Conservation (phyloP, 2,113 vertebrate genomes). For the Thalassarche chlororhynchos region DNA sequence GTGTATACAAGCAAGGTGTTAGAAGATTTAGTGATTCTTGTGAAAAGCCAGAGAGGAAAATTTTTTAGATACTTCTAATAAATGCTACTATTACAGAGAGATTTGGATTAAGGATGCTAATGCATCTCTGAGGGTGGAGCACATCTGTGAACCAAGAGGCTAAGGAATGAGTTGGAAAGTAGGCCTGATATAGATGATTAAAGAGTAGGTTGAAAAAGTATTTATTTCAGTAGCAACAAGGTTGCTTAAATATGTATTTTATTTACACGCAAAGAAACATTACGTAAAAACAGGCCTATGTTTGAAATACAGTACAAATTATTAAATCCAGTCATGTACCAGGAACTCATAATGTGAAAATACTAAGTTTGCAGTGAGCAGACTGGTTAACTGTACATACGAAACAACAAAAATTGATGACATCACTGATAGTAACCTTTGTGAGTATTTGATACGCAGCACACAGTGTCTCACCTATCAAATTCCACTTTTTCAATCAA, state of each 20-base stretch:
- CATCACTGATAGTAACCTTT: neutral
- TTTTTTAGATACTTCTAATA: neutral
- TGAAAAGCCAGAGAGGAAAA: neutral
- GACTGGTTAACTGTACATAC: neutral
- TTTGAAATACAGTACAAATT: neutral
- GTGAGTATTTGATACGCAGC: neutral
- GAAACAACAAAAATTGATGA: neutral
- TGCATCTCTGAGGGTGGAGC: neutral
- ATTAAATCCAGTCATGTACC: neutral
- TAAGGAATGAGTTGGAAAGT: neutral
- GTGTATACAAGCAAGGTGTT: neutral
- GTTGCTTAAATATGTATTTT: neutral
- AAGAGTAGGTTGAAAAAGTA: neutral
- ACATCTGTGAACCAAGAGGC: neutral
- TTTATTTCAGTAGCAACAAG: neutral
- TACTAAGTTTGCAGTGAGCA: neutral
- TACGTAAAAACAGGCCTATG: neutral
- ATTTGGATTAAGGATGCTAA: neutral
- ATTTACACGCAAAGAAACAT: neutral
- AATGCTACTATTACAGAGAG: neutral
- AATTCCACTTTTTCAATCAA: neutral
- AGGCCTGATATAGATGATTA: neutral
- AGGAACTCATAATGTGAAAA: neutral
- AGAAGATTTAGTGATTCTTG: neutral
- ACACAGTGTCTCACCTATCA: neutral